phyloP scores from a whole-genome alignment of 2,797 vertebrate genomes.

The Pyrocephalus nanus region DNA sequence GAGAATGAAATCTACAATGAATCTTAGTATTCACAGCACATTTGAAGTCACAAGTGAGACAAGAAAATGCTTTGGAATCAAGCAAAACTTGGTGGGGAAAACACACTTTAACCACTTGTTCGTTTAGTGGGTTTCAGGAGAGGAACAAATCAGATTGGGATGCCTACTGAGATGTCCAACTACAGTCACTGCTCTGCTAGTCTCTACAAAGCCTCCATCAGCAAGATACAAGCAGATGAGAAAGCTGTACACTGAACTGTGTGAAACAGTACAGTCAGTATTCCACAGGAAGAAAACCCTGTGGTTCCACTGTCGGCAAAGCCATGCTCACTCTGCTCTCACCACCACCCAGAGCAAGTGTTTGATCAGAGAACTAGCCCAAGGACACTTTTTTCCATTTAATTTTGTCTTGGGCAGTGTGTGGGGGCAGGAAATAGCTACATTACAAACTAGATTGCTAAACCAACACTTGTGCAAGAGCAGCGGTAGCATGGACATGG shows the following conservation, averaged over 20 bases:
- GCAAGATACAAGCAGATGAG: neutral
- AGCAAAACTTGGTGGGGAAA: neutral
- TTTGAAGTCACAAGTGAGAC: neutral
- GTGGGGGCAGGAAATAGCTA: neutral
- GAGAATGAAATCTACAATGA: neutral
- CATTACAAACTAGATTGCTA: neutral
- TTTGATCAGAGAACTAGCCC: neutral
- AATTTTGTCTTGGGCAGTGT: neutral
- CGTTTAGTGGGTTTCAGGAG: neutral
- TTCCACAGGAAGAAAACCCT: fast-evolving
- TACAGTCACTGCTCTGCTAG: neutral
- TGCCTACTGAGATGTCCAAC: neutral
- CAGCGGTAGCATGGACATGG: neutral
- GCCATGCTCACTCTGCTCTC: neutral
- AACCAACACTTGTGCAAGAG: constrained; percentile 29
- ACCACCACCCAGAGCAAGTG: neutral
- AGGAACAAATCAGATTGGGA: neutral
- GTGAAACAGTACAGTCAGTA: neutral
- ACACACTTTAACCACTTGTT: neutral
- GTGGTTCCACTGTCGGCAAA: fast-evolving
- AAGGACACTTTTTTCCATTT: neutral
- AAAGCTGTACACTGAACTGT: neutral
- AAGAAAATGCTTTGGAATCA: neutral
- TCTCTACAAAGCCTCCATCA: neutral
- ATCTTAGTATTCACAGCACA: neutral